Conservation (phyloP, 2,113 vertebrate species). For the Benitochromis conjunctus region DNA sequence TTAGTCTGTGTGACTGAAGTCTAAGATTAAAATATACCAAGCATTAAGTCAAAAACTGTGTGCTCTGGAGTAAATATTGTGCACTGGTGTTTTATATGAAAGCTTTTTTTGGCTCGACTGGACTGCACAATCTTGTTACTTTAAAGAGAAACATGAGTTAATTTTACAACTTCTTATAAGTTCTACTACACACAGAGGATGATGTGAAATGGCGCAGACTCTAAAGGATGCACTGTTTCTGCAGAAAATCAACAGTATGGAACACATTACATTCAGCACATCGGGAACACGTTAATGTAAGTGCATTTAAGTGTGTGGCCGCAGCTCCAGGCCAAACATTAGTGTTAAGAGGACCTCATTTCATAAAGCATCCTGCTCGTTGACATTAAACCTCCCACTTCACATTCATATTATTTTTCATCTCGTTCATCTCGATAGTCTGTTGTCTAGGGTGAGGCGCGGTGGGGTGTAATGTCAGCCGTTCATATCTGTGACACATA, state of each 20-base stretch:
- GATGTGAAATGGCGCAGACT: background rate
- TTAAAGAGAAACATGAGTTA: background rate
- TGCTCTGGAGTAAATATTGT: background rate
- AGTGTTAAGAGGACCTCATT: constrained; percentile 1
- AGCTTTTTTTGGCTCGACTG: background rate
- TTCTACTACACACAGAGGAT: background rate
- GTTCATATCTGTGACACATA: background rate
- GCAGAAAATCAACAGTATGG: constrained; percentile 25
- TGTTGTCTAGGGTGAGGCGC: background rate
- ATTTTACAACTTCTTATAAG: background rate
- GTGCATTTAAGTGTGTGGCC: constrained; percentile 17
- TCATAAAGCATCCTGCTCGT: background rate
- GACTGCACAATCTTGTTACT: background rate
- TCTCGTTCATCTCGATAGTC: background rate
- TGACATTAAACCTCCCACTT: background rate
- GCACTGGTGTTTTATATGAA: background rate
- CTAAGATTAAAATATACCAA: background rate
- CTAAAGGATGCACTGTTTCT: background rate
- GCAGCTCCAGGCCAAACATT: constrained; percentile 13
- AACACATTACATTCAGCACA: constrained; percentile 38
- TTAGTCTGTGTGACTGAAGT: background rate
- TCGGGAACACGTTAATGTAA: constrained; percentile 25
- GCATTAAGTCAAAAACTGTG: background rate
- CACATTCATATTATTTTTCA: background rate
- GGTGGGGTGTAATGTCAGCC: background rate